Evolutionary conservation across 1,140 invertebrate species (phyloP).

Genomic region (Drosophila bipectinata): DNA sequence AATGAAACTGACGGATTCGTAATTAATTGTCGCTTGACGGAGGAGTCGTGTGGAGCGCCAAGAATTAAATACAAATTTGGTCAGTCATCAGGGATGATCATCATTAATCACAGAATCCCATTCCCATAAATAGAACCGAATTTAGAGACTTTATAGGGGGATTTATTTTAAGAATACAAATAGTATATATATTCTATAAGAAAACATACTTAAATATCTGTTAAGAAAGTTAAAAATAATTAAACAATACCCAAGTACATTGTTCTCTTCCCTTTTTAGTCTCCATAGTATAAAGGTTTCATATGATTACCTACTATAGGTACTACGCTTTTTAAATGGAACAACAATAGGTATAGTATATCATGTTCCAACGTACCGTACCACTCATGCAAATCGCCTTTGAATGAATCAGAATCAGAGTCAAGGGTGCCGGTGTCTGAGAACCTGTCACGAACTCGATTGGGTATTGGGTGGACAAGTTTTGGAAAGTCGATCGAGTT

Average conservation of each 20-base stretch:
- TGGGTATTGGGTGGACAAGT: slow-evolving; percentile 2
- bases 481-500: slow-evolving; percentile 31
- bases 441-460: slow-evolving; percentile 31
- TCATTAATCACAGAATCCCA: slow-evolving; percentile 62
- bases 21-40: slow-evolving; percentile 66
- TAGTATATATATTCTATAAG: too few species aligned
- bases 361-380: slow-evolving; percentile 6
- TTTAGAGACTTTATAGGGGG: slow-evolving; percentile 10
- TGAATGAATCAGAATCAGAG: slow-evolving; percentile 27
- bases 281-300: too few species aligned
- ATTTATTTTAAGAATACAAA: background rate
- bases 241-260: too few species aligned
- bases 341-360: background rate
- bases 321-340: background rate
- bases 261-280: too few species aligned
- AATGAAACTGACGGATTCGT: slow-evolving; percentile 62
- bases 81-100: slow-evolving; percentile 59
- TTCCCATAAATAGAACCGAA: slow-evolving; percentile 52
- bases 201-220: background rate
- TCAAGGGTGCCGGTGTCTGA: slow-evolving; percentile 31
- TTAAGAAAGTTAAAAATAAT: background rate
- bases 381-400: slow-evolving; percentile 35
- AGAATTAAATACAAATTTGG: slow-evolving; percentile 71
- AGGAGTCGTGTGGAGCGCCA: slow-evolving; percentile 57
- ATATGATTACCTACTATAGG: background rate